Conservation (phyloP, 2,797 vertebrate species). For the Lepilemur ruficaudatus region DNA sequence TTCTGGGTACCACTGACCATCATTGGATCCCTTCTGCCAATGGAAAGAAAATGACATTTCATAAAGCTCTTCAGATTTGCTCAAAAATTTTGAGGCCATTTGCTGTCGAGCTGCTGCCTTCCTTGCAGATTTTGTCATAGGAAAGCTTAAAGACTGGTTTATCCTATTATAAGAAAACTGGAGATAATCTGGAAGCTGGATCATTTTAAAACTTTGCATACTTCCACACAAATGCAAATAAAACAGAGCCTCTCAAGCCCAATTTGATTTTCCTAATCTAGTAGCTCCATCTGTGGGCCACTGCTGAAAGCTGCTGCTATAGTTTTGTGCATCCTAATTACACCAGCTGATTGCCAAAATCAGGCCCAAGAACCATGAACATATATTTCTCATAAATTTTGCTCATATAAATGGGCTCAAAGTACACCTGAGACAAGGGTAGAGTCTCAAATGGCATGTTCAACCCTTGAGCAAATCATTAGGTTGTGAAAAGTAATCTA, state of each 20-base stretch:
- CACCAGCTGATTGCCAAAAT: background rate
- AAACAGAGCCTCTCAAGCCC: background rate
- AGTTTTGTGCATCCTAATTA: constrained; percentile 4
- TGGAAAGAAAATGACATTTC: background rate
- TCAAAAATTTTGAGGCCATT: background rate
- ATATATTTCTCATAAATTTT: constrained; percentile 60
- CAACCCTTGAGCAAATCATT: constrained; percentile 63
- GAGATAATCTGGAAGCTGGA: background rate
- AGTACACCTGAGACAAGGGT: constrained; percentile 27
- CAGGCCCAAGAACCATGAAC: background rate
- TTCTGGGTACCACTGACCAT: background rate
- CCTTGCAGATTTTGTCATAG: background rate
- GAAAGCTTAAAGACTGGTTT: background rate
- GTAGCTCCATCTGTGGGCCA: constrained; percentile 29
- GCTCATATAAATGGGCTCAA: constrained; percentile 33
- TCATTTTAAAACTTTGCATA: constrained; percentile 16
- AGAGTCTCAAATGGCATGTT: constrained; percentile 39
- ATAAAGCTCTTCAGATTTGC: background rate
- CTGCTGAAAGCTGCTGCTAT: background rate
- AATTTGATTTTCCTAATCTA: constrained; percentile 43
- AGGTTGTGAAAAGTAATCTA: constrained; percentile 73
- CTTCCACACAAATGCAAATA: background rate
- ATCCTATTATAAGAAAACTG: background rate
- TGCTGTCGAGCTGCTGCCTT: background rate
- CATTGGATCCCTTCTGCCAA: background rate